A percentile compares a stretch with the other conserved stretches of the same genome.
Conservation (phyloP, 2,888 invertebrate species). For the Noctua janthe region DNA sequence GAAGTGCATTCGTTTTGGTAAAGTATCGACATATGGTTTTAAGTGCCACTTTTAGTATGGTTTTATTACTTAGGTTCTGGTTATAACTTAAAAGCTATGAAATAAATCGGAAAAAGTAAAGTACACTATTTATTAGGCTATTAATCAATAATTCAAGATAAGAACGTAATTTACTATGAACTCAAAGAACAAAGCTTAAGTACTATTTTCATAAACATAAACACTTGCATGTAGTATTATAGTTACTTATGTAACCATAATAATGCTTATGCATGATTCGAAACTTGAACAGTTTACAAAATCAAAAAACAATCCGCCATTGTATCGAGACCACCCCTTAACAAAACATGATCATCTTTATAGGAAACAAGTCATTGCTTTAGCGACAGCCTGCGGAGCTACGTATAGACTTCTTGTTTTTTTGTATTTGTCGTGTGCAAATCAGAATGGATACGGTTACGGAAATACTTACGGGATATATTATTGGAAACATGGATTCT, state of each 20-base stretch:
- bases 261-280: background rate
- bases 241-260: background rate
- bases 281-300: background rate
- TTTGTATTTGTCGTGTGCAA: slow-evolving; percentile 2
- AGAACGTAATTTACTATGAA: background rate
- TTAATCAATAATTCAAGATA: background rate
- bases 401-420: slow-evolving; percentile 8
- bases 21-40: slow-evolving; percentile 20
- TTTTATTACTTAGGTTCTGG: slow-evolving; percentile 13
- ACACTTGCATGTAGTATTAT: background rate
- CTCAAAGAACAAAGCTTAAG: background rate
- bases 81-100: background rate
- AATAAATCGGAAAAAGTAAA: background rate
- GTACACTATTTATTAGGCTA: background rate
- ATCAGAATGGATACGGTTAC: slow-evolving; percentile 11
- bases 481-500: background rate
- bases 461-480: background rate
- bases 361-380: slow-evolving; percentile 35
- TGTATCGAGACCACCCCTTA: slow-evolving; percentile 37
- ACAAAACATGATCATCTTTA: slow-evolving; percentile 51
- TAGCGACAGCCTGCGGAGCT: slow-evolving; percentile 12
- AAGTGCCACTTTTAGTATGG: background rate
- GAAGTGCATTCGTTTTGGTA: slow-evolving; percentile 28
- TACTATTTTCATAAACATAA: background rate
- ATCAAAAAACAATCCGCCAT: background rate